Percentiles rank a stretch among this genome's conserved stretches.
Evolutionary conservation across 2,113 vertebrate genomes (phyloP).

Genomic region (Pagrus major): DNA sequence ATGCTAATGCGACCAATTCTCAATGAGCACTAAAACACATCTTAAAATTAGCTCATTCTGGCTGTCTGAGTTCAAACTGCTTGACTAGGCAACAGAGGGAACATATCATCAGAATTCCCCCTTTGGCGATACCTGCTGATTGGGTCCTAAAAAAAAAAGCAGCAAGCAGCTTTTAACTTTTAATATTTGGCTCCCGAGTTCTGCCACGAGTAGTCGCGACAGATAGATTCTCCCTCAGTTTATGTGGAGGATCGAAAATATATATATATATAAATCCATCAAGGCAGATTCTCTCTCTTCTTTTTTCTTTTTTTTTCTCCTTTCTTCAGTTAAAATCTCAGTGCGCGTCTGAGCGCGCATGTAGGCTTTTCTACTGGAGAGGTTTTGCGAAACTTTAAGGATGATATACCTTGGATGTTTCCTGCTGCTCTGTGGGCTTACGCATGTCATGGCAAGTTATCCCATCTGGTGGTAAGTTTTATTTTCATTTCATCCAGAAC

Average conservation of each 20-base stretch:
- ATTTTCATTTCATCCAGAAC: conserved; percentile 37
- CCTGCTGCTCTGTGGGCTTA: conserved; percentile 88
- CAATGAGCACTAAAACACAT: conserved; percentile 91
- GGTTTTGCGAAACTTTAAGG: conserved; percentile 85
- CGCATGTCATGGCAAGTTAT: conserved; percentile 90
- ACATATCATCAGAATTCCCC: conserved; percentile 87
- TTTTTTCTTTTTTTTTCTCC: conserved; percentile 26
- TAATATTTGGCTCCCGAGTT: conserved; percentile 85
- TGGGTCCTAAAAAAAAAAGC: conserved; percentile 83
- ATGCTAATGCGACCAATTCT: conserved; percentile 87
- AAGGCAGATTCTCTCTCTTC: not conserved
- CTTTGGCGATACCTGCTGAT: conserved; percentile 91
- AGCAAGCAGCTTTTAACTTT: conserved; percentile 82
- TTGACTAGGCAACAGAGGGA: conserved; percentile 81
- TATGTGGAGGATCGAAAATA: conserved; percentile 36
- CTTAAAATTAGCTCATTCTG: conserved; percentile 87
- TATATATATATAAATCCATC: conserved; percentile 53
- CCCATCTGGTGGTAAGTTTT: conserved; percentile 95
- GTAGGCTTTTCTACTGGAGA: conserved; percentile 77
- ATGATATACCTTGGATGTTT: conserved; percentile 92
- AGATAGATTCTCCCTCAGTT: conserved; percentile 56
- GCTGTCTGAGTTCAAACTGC: conserved; percentile 79
- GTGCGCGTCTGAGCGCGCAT: conserved; percentile 78
- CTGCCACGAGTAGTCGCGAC: conserved; percentile 82
- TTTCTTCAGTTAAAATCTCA: conserved; percentile 61